Base-by-base conservation (phyloP, 2,888 invertebrate genomes). In the Aphidius colemani region DNA sequence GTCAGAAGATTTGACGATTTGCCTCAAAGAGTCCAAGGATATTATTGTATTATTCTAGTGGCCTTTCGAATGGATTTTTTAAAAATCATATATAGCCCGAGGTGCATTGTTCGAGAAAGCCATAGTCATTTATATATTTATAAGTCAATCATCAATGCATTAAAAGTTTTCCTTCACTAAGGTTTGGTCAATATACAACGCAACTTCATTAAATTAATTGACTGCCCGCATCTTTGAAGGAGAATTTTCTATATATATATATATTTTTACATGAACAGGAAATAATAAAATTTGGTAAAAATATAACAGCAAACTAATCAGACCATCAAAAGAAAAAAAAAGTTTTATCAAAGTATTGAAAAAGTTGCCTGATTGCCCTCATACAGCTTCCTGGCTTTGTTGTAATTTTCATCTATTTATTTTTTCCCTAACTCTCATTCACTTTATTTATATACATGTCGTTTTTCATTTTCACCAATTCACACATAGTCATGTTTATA, bases 1-100 rank as follows among this genome's bases (percentile, higher is more conserved):
- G 67, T 66, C 68, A 62, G 66, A 68, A 64, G 67, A 68, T 70
- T 69, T 65, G 65, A 69, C 64, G 69, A 69, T 70, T 70, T 69
- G 66, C 68, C 64, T 69, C 70, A 70, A 64, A 69, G 70, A 61
- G 58, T 48, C 40, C 60, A 46, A 61, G 63, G 67, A 70, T 46
- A n/a, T 4, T 11, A n/a, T 46, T 46, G 46, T n/a, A 46, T 46
- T 46, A 46, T 46, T 46, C 10, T 46, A 46, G 46, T 46, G 46
- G 11, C 46, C 11, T 46, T 49, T 59, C 50, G 10, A n/a, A 59
- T 59, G 49, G 49, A 59, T 59, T 49, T 49, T 59, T 59, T 49
- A 11, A 59, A n/a, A 30, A 18, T 18, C 30, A 30, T 30, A 18
- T 18, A 30, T 30, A 30, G 30, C 30, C 30, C 5, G 30, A 30